Evolutionary conservation across 2,888 invertebrate genomes (phyloP), one percentile per base, ranked within the genome.

Genomic region (Hemicrepidius hirtus): DNA sequence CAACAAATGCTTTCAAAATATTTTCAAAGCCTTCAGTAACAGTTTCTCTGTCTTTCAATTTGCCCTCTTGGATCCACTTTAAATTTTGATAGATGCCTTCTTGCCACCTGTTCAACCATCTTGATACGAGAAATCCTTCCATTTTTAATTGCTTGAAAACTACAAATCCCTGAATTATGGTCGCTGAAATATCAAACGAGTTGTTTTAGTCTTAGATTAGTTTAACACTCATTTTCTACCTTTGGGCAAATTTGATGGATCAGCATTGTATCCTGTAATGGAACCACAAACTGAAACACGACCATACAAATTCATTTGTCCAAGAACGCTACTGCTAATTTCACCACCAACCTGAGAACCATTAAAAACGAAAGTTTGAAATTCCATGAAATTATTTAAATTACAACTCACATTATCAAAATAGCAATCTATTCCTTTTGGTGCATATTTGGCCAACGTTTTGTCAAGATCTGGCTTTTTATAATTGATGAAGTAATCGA

Each of bases 1-100:
- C 91, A 65, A 90, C 87, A 73, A 94, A 90, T 35, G 94, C 93
- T 59, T 91, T 88, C 1, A 92, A 91, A 90, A 92, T 91, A 78
- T 92, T 92, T 75, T 93, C 92, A 84, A 95, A 94, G 12, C 83
- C 83, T 74, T 78, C 85, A 4, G 91, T 91, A 0, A 91, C 81
- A 63, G 92, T 92, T 83, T 94, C 94, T 74, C 87, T 87, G 81
- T 91, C 91, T 80, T 91, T 90, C 13, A 94, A 79, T 84, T 92
- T 92, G 24, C 92, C 93, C 85, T 91, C 89, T 46, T 85, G 85
- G 66, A 93, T 85, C 91, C 91, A 92, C 68, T 87, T 82, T 10
- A 89, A 80, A 84, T 93, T 92, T 76, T 90, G 89, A n/a, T 87
- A 80, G 35, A 92, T 87, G 1, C 91, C 92, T 83, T 92, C 92